phyloP scores from a whole-genome alignment of 2,797 vertebrate genomes.

The Cossypha niveicapilla region DNA sequence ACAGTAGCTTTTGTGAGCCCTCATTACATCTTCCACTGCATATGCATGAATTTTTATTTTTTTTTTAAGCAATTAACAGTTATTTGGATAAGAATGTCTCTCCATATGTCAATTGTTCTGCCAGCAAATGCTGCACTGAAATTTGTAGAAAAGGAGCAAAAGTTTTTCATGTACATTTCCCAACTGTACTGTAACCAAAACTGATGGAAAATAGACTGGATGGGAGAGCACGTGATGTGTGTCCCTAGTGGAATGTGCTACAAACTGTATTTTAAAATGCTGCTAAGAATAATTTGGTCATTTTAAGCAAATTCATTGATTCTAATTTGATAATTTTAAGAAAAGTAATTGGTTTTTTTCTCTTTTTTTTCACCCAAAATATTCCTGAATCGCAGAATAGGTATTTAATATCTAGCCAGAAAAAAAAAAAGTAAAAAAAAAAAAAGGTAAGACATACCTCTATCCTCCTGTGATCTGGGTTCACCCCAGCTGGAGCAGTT shows the following conservation, averaged over 20 bases:
- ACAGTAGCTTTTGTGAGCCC: neutral
- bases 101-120: slow-evolving; percentile 62
- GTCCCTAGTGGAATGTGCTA: slow-evolving; percentile 3
- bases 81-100: slow-evolving; percentile 48
- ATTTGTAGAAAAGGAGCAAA: slow-evolving; percentile 24
- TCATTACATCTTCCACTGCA: slow-evolving; percentile 33
- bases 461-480: neutral
- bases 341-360: neutral
- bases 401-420: neutral
- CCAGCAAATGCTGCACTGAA: slow-evolving; percentile 42
- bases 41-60: neutral
- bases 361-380: neutral
- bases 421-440: neutral
- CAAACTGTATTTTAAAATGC: slow-evolving; percentile 8
- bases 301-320: neutral
- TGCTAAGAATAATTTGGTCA: slow-evolving; percentile 18
- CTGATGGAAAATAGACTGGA: neutral
- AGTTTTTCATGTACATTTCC: slow-evolving; percentile 26
- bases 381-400: neutral
- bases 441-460: neutral
- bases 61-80: slow-evolving; percentile 34
- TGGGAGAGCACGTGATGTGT: slow-evolving; percentile 9
- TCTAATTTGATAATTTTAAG: slow-evolving; percentile 4
- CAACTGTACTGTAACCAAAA: neutral
- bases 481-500: neutral